Percentiles rank a stretch among this genome's conserved stretches.
Evolutionary conservation across 2,888 invertebrate species (phyloP).

Genomic region (Hermodice carunculata): DNA sequence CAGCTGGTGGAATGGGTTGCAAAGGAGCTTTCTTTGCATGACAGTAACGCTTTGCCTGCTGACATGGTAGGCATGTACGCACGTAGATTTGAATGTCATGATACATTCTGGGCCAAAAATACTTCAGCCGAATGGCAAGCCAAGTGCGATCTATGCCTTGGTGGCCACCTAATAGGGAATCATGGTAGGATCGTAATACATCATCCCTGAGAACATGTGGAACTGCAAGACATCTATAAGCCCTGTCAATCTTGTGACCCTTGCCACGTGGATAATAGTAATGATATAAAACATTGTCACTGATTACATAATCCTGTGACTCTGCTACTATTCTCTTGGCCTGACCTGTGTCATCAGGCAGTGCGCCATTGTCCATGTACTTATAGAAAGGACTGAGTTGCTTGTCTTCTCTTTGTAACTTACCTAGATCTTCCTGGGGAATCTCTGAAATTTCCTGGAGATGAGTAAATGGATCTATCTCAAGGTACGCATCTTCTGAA

Average conservation of each 20-base stretch:
- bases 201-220: neutral
- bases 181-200: neutral
- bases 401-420: too few species aligned
- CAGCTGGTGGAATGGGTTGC: neutral
- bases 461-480: too few species aligned
- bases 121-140: neutral
- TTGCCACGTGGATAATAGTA: too few species aligned
- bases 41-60: neutral
- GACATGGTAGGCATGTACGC: neutral
- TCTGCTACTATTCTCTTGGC: too few species aligned
- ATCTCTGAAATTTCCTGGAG: too few species aligned
- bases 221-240: neutral
- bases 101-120: slow-evolving; percentile 7
- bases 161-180: neutral
- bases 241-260: too few species aligned
- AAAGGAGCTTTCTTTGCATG: neutral
- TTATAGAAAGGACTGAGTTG: neutral
- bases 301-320: too few species aligned
- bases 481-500: too few species aligned
- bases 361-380: too few species aligned
- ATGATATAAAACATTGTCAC: too few species aligned
- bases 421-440: too few species aligned
- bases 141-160: neutral
- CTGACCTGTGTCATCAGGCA: too few species aligned
- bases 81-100: neutral